phyloP scores from a whole-genome alignment of 2,797 vertebrate genomes.

The Coluber constrictor region DNA sequence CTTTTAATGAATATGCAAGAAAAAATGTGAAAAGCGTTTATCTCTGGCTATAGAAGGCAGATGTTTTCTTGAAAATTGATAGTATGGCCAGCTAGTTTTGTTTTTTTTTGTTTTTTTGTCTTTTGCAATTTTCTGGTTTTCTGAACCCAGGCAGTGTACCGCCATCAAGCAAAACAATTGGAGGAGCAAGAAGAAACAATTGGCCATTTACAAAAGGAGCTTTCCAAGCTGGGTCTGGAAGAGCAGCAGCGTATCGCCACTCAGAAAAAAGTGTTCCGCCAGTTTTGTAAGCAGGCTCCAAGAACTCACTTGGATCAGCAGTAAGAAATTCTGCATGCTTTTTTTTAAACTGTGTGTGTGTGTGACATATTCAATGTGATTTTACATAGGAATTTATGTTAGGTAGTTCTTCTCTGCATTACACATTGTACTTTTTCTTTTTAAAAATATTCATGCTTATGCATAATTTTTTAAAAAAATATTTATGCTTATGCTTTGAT shows the following conservation, averaged over 20 bases:
- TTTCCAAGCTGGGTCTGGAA: slow-evolving; percentile 69
- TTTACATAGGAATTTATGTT: background rate
- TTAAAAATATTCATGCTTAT: background rate
- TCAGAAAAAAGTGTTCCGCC: slow-evolving; percentile 75
- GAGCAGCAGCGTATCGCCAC: slow-evolving; percentile 70
- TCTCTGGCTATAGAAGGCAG: background rate
- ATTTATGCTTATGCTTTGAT: background rate
- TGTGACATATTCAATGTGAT: background rate
- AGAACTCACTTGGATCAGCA: slow-evolving; percentile 71
- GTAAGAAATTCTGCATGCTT: slow-evolving; percentile 62
- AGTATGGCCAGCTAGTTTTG: background rate
- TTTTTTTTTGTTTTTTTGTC: background rate
- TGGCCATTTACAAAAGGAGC: slow-evolving; percentile 74
- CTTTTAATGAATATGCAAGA: background rate
- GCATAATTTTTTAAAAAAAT: background rate
- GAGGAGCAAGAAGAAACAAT: slow-evolving; percentile 71
- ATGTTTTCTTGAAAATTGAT: background rate
- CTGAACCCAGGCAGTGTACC: slow-evolving; percentile 67
- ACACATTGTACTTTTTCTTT: background rate
- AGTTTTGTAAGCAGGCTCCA: slow-evolving; percentile 70
- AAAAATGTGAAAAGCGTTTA: background rate
- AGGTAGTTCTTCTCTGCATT: background rate
- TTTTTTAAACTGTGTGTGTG: background rate
- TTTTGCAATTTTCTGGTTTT: background rate
- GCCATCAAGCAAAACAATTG: slow-evolving; percentile 73